Percentiles rank a stretch among this genome's conserved stretches.
phyloP scores from a whole-genome alignment of 2,888 invertebrate species.

The Dryobota labecula region DNA sequence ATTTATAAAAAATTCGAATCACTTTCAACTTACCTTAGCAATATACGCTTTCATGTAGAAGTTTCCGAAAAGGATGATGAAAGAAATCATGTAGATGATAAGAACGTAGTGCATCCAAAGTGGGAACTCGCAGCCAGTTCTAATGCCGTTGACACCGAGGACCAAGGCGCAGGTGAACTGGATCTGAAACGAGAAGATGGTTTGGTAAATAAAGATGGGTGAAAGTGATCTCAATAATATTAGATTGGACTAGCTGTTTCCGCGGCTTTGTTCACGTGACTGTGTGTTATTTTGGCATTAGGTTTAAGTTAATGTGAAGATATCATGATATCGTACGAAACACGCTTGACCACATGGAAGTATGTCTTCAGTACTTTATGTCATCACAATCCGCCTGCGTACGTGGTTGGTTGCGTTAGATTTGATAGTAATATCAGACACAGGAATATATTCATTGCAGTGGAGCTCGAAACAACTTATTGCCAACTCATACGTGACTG shows the following conservation, averaged over 20 bases:
- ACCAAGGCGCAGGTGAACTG: slow-evolving; percentile 96
- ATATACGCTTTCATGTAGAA: slow-evolving; percentile 96
- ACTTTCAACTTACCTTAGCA: slow-evolving; percentile 91
- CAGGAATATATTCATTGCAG: neutral
- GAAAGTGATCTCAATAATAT: neutral
- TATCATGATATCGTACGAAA: neutral
- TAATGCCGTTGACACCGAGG: slow-evolving; percentile 94
- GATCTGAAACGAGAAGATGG: slow-evolving; percentile 86
- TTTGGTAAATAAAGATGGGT: neutral
- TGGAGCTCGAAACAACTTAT: no score
- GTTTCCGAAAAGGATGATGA: slow-evolving; percentile 96
- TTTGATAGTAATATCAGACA: neutral
- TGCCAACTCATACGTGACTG: neutral
- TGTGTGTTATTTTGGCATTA: neutral
- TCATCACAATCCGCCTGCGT: neutral
- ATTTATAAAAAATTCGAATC: neutral
- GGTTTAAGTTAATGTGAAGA: neutral
- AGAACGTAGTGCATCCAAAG: slow-evolving; percentile 97
- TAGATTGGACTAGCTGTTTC: neutral
- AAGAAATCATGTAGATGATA: slow-evolving; percentile 96
- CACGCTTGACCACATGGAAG: neutral
- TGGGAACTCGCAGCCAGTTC: slow-evolving; percentile 96
- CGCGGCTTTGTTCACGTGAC: neutral
- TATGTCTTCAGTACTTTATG: neutral
- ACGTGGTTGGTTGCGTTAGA: neutral